phyloP scores from a whole-genome alignment of 2,113 vertebrate species.

The Athene noctua region DNA sequence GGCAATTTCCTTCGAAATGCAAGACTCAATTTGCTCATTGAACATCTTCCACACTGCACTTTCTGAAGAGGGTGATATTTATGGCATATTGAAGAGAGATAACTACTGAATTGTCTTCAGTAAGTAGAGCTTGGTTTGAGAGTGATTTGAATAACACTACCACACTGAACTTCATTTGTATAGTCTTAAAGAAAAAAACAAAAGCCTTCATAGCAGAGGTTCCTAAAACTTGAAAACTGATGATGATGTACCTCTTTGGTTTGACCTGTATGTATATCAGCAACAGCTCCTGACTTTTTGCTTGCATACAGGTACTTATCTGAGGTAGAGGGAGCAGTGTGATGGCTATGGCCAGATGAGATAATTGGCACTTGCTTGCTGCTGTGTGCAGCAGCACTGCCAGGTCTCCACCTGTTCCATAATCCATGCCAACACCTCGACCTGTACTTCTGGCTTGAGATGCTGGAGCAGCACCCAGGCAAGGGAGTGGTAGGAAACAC shows the following conservation, averaged over 20 bases:
- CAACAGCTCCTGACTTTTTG: not conserved
- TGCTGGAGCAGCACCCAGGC: not conserved
- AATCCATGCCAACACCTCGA: conserved; percentile 16
- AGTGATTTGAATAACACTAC: not conserved
- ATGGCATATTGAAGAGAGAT: not conserved
- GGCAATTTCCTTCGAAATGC: not conserved
- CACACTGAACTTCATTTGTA: not conserved
- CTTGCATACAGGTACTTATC: not conserved
- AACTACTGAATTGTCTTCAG: not conserved
- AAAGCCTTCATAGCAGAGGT: not conserved
- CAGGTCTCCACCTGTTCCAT: not conserved
- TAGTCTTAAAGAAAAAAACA: not conserved
- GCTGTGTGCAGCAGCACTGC: not conserved
- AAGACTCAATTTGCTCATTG: not conserved
- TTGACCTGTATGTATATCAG: not conserved
- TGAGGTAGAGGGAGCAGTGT: not conserved
- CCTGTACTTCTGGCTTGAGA: conserved; percentile 49
- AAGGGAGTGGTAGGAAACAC: conserved; percentile 54
- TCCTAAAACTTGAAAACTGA: not conserved
- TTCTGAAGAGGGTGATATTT: not conserved
- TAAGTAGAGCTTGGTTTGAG: not conserved
- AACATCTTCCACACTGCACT: not conserved
- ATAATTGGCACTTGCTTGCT: not conserved
- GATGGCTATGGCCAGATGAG: not conserved
- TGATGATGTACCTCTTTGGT: not conserved